Percentiles rank a stretch among this genome's conserved stretches.
phyloP scores from a whole-genome alignment of 1,140 invertebrate species.

The Vanessa tameamea region DNA sequence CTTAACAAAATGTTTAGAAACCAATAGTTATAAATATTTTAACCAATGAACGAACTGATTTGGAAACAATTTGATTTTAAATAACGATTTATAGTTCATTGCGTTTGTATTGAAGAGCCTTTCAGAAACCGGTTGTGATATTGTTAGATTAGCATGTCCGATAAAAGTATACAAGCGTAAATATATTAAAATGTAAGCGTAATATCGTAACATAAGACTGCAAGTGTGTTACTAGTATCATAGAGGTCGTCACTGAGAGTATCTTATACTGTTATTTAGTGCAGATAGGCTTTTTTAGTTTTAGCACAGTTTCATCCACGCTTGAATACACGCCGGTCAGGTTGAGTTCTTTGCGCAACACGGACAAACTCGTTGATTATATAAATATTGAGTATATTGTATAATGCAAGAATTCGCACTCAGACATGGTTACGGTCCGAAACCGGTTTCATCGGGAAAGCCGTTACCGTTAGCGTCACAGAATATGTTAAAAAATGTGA shows the following conservation, averaged over 20 bases:
- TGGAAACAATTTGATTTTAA: too few relatives aligned
- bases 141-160: too few relatives aligned
- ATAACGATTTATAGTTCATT: too few relatives aligned
- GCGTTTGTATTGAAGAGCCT: too few relatives aligned
- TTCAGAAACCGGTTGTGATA: too few relatives aligned
- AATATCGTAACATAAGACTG: too few relatives aligned
- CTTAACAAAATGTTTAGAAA: too few relatives aligned
- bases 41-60: too few relatives aligned
- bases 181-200: too few relatives aligned
- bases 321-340: neutral
- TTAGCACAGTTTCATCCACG: neutral
- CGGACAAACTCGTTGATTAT: conserved; percentile 25
- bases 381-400: conserved; percentile 34
- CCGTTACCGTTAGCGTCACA: conserved; percentile 8
- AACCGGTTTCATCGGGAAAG: conserved; percentile 32
- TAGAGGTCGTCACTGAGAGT: neutral
- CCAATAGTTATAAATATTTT: too few relatives aligned
- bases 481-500: conserved; percentile 3
- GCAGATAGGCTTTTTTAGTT: neutral
- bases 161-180: too few relatives aligned
- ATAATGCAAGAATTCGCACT: conserved; percentile 28
- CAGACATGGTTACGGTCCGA: neutral
- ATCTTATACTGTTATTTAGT: neutral
- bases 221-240: neutral
- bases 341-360: conserved; percentile 16